A percentile compares a stretch with the other conserved stretches of the same genome.
Conservation (phyloP, 2,888 invertebrate species). For the Tenthredo livida region DNA sequence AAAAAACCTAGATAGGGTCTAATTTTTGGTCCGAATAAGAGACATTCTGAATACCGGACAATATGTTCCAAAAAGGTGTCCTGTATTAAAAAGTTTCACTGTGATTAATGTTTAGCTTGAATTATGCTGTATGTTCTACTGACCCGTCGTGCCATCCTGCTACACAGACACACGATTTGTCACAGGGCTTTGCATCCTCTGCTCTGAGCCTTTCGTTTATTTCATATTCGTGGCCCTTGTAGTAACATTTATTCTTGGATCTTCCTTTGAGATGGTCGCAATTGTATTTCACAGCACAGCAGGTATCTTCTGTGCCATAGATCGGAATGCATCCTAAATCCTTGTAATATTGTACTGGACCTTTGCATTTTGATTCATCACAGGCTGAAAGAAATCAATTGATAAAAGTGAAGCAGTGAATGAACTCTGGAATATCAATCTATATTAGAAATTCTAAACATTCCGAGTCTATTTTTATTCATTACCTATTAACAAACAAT, state of each 20-base stretch:
- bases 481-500: not conserved
- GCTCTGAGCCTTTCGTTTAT: conserved; percentile 62
- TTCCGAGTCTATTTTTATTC: too few relatives aligned
- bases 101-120: not conserved
- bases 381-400: conserved; percentile 53
- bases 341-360: conserved; percentile 66
- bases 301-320: conserved; percentile 63
- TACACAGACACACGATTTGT: conserved; percentile 64
- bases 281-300: conserved; percentile 67
- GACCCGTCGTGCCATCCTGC: not conserved
- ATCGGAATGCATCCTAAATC: conserved; percentile 66
- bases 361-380: conserved; percentile 65
- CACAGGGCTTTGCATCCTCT: conserved; percentile 68
- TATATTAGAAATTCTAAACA: not conserved
- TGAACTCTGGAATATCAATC: not conserved
- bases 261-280: conserved; percentile 65
- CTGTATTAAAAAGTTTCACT: not conserved
- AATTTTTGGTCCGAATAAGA: too few relatives aligned
- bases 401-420: not conserved
- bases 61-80: too few relatives aligned
- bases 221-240: conserved; percentile 64
- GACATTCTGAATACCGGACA: too few relatives aligned
- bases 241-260: conserved; percentile 66
- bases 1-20: not conserved
- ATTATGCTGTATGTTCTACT: not conserved